Percentiles rank a stretch among this genome's conserved stretches.
Conservation (phyloP, 2,888 invertebrate species). For the Orthosia gothica region DNA sequence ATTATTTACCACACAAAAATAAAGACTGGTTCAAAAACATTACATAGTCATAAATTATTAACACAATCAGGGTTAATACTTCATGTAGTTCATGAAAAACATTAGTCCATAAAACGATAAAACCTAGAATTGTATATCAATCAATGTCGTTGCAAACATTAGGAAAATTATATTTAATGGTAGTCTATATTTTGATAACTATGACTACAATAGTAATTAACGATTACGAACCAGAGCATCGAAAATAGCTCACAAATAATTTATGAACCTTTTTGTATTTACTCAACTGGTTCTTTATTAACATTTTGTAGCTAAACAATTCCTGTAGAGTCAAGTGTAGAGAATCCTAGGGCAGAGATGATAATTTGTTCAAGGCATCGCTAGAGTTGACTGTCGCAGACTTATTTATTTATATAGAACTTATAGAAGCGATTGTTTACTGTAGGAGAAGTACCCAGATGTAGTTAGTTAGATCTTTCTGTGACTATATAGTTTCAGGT, state of each 20-base stretch:
- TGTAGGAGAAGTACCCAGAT: neutral
- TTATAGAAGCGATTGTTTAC: conserved; percentile 10
- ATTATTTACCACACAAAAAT: conserved; percentile 4
- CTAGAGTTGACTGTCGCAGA: conserved; percentile 8
- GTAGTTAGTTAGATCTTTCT: neutral
- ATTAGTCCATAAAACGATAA: conserved; percentile 39
- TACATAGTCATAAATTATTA: conserved; percentile 19
- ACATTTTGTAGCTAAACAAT: conserved; percentile 19
- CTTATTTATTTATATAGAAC: neutral
- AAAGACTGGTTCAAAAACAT: conserved; percentile 17
- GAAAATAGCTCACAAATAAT: conserved; percentile 45
- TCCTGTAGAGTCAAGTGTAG: neutral
- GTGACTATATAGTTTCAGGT: conserved; percentile 5
- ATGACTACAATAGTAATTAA: conserved; percentile 38
- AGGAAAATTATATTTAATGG: conserved; percentile 36
- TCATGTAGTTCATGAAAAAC: conserved; percentile 18
- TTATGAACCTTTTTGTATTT: conserved; percentile 27
- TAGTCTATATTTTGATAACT: conserved; percentile 27
- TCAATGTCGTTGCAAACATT: conserved; percentile 32
- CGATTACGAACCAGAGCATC: conserved; percentile 47
- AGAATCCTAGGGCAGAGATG: conserved; percentile 1
- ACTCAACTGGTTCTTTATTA: conserved; percentile 30
- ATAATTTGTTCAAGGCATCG: conserved; percentile 4
- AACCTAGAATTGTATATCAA: conserved; percentile 50
- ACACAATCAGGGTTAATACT: conserved; percentile 1